Conservation (phyloP, 2,797 vertebrate species). For the Decapterus maruadsi region DNA sequence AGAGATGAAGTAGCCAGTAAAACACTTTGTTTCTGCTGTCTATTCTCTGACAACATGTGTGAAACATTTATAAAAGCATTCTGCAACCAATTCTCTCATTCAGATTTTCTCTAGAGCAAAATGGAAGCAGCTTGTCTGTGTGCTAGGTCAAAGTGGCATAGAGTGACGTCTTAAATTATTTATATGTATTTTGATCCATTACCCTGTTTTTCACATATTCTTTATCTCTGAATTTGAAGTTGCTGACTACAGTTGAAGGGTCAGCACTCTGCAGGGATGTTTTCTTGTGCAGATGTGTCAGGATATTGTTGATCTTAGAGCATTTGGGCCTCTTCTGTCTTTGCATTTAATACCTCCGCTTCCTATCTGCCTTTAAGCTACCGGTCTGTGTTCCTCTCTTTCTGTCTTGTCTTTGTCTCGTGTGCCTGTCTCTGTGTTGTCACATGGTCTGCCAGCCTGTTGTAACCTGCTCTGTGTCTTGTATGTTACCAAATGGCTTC, state of each 20-base stretch:
- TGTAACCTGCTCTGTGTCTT: conserved; percentile 33
- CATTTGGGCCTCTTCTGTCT: conserved; percentile 46
- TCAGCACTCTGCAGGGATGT: conserved; percentile 4
- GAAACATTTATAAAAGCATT: too few relatives aligned
- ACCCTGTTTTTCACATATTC: not conserved
- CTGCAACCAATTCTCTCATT: not conserved
- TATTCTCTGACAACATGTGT: not conserved
- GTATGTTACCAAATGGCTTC: conserved; percentile 23
- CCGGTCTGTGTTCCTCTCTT: conserved; percentile 45
- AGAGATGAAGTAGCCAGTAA: not conserved
- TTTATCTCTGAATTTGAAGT: not conserved
- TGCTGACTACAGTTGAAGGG: not conserved
- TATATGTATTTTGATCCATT: not conserved
- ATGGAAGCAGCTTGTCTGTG: not conserved
- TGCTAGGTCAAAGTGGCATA: not conserved
- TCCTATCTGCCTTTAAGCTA: conserved; percentile 38
- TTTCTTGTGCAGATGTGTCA: conserved; percentile 57
- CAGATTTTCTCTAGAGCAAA: not conserved
- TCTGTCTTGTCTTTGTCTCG: conserved; percentile 34
- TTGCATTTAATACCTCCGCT: conserved; percentile 72
- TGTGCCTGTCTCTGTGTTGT: conserved; percentile 42
- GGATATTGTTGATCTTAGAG: conserved; percentile 42
- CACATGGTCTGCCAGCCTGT: conserved; percentile 25
- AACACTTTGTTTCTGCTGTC: not conserved
- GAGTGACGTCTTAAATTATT: not conserved